Percentiles rank a stretch among this genome's conserved stretches.
Conservation (phyloP, 2,888 invertebrate genomes). For the Cheilosia variabilis region DNA sequence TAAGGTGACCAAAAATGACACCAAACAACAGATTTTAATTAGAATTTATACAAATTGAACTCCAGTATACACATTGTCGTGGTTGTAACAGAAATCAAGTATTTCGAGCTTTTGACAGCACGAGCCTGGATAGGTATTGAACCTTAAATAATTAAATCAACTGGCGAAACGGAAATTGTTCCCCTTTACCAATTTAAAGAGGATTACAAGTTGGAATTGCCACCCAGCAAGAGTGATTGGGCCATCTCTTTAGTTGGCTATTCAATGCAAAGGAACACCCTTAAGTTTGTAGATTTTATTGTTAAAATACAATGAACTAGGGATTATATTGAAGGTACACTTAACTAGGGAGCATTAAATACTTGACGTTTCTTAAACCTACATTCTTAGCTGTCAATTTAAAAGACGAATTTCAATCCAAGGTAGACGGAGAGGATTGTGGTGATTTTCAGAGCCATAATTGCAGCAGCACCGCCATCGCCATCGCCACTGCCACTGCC, state of each 20-base stretch:
- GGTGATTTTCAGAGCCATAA: conserved; percentile 36
- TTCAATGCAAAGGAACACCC: not conserved
- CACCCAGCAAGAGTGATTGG: too few relatives aligned
- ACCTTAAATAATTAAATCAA: conserved; percentile 40
- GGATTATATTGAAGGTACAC: conserved; percentile 8
- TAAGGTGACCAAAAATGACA: conserved; percentile 20
- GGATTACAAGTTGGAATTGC: conserved; percentile 21
- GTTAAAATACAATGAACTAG: conserved; percentile 14
- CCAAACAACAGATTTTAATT: conserved; percentile 44
- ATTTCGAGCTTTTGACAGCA: conserved; percentile 10
- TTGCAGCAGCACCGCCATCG: conserved; percentile 25
- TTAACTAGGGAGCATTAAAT: conserved; percentile 19
- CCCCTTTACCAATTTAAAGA: conserved; percentile 28
- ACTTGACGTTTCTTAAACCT: not conserved
- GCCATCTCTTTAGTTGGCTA: conserved; percentile 1
- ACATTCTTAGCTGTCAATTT: not conserved
- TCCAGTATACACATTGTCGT: conserved; percentile 1
- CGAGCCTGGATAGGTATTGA: conserved; percentile 9
- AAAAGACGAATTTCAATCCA: conserved; percentile 30
- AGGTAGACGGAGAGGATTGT: conserved; percentile 34
- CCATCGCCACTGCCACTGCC: not conserved
- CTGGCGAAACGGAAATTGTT: not conserved
- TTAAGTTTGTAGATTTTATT: conserved; percentile 30
- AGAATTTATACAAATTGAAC: conserved; percentile 47
- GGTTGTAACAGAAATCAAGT: not conserved